These are phyloP conservation scores for Arnoldichthys spilopterus DNA, from an alignment of 2,797 vertebrate species.

Conservation along the genomic window DNA sequence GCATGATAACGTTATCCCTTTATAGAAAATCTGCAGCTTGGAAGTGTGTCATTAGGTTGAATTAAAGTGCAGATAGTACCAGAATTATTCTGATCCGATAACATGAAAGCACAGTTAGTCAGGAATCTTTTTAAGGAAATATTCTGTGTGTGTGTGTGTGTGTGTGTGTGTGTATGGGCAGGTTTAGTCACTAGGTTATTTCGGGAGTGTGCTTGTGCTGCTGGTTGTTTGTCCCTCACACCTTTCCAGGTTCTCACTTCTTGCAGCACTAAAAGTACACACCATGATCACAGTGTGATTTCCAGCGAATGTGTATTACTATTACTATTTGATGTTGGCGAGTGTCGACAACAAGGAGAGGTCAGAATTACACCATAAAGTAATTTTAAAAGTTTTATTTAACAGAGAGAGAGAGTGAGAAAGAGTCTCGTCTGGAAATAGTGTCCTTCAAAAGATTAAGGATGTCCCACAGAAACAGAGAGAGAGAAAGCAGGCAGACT, in stretches of 20 bases:
- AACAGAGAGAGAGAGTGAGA: too few species aligned
- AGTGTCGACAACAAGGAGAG: too few species aligned
- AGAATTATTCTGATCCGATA: constrained; percentile 5
- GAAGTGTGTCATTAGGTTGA: not conserved
- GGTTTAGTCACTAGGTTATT: constrained; percentile 22
- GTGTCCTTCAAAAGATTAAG: too few species aligned
- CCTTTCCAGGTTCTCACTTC: constrained; percentile 3
- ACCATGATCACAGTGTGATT: not conserved
- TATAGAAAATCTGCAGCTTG: too few species aligned
- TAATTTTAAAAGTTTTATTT: too few species aligned
- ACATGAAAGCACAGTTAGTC: not conserved
- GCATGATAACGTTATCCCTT: too few species aligned
- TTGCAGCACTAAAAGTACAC: not conserved
- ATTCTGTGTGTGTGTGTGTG: constrained; percentile 5
- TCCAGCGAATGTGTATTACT: not conserved
- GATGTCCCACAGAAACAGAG: too few species aligned
- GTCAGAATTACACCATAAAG: too few species aligned
- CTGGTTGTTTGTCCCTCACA: constrained; percentile 3
- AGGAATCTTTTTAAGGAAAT: not conserved
- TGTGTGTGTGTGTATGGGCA: not conserved
- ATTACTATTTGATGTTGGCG: too few species aligned
- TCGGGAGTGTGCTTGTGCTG: not conserved
- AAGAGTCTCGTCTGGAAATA: too few species aligned
- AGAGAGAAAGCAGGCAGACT: too few species aligned
- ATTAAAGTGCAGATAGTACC: not conserved